Base-by-base conservation (phyloP, 2,113 vertebrate species). In the Onychostoma macrolepis region DNA sequence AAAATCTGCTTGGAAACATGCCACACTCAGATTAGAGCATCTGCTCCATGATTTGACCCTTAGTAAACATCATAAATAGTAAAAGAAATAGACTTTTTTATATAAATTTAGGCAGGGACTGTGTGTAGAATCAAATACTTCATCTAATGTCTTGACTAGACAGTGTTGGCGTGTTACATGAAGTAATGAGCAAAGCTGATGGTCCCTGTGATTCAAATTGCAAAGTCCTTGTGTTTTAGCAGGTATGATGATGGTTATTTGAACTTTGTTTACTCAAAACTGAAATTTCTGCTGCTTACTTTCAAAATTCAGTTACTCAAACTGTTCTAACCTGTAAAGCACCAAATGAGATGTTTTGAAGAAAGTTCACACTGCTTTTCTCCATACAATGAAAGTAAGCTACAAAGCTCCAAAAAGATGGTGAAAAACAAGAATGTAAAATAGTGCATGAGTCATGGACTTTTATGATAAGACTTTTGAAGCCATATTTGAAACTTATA, bases 1-100 rank as follows among this genome's bases (percentile, higher is more conserved):
- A 71, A 86, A 21, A 67, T 53, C 63, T 28, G 85, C 8, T 53
- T 86, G 45, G 76, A 71, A 71, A 36, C 30, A 53, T 43, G 43
- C 75, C 41, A 79, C 28, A n/a, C 28, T 53, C 58, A 61, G 8
- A 77, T n/a, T 30, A 72, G 28, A 43, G 63, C 61, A 80, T 67
- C 61, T 86, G 76, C 28, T 84, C 10, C 36, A 48, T 28, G 4
- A 50, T 50, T 65, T 82, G n/a, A 82, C 38, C 58, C 61, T 58
- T 30, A 58, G 77, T n/a, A 36, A 17, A 78, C 41, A 56, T 24
- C 33, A 53, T 79, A 2, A 8, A 53, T 13, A 41, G 10, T 7
- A 41, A 80, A 75, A 75, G 24, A 2, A 15, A 48, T 48, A 48
- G 45, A 53, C 50, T 53, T 19, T 6, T 53, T 53, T 5, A 53